These are phyloP conservation scores for Deladenus siricidicola DNA, from an alignment of 2,888 invertebrate species.

Conservation along the genomic window DNA sequence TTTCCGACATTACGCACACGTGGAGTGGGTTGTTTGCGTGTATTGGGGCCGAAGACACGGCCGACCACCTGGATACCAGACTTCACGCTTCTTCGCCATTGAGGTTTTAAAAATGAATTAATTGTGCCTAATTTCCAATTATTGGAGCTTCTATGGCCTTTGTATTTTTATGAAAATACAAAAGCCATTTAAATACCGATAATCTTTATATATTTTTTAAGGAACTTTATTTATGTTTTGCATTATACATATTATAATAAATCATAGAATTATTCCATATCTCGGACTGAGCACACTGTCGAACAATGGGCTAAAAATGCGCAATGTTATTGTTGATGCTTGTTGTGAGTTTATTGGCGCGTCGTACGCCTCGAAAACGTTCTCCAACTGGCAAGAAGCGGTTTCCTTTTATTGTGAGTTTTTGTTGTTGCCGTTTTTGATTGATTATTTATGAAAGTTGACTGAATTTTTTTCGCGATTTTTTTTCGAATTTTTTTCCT, in stretches of 20 bases:
- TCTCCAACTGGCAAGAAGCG: slow-evolving; percentile 41
- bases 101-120: not conserved
- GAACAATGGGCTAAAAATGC: slow-evolving; percentile 32
- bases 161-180: too few relatives aligned
- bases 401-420: slow-evolving; percentile 30
- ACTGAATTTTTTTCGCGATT: too few relatives aligned
- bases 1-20: slow-evolving; percentile 34
- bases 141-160: too few relatives aligned
- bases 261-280: slow-evolving; percentile 30
- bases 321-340: slow-evolving; percentile 41
- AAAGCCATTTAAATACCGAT: too few relatives aligned
- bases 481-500: too few relatives aligned
- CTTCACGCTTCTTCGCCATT: slow-evolving; percentile 39
- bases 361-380: slow-evolving; percentile 39
- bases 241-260: too few relatives aligned
- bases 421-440: not conserved
- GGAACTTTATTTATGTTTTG: slow-evolving; percentile 9
- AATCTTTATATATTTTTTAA: too few relatives aligned
- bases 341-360: slow-evolving; percentile 44
- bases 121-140: too few relatives aligned
- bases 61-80: slow-evolving; percentile 21
- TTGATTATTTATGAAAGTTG: too few relatives aligned
- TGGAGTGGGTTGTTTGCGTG: slow-evolving; percentile 62
- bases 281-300: slow-evolving; percentile 36
- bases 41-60: slow-evolving; percentile 11